A percentile compares a stretch with the other conserved stretches of the same genome.
phyloP scores from a whole-genome alignment of 2,888 invertebrate species.

The Proisotoma minuta region DNA sequence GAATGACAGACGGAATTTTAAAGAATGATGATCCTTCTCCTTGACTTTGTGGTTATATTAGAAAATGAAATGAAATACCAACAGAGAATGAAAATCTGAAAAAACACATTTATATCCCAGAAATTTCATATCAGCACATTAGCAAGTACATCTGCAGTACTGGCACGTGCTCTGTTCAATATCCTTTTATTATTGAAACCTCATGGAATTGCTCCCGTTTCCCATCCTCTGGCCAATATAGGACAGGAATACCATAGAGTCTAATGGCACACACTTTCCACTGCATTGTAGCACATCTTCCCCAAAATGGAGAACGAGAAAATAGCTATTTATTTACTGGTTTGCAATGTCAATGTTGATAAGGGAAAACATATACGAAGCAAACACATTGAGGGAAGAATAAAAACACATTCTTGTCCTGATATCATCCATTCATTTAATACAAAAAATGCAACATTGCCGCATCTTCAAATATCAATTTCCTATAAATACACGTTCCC shows the following conservation, averaged over 20 bases:
- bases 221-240: neutral
- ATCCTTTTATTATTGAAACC: conserved; percentile 17
- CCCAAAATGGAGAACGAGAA: neutral
- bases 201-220: neutral
- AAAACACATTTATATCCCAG: conserved; percentile 3
- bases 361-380: too few relatives aligned
- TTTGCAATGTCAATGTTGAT: neutral
- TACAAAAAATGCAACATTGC: too few relatives aligned
- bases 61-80: conserved; percentile 8
- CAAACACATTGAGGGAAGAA: too few relatives aligned
- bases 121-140: conserved; percentile 15
- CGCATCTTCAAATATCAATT: too few relatives aligned
- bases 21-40: too few relatives aligned
- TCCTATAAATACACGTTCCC: too few relatives aligned
- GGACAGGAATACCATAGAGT: neutral
- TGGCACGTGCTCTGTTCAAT: conserved; percentile 16
- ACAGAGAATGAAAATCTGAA: neutral
- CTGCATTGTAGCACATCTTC: neutral
- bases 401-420: too few relatives aligned
- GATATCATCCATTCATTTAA: too few relatives aligned
- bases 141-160: conserved; percentile 13
- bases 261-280: neutral
- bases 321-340: neutral
- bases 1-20: too few relatives aligned
- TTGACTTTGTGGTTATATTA: too few relatives aligned